Conservation (phyloP, 2,888 invertebrate species). For the Escarpia spicata region DNA sequence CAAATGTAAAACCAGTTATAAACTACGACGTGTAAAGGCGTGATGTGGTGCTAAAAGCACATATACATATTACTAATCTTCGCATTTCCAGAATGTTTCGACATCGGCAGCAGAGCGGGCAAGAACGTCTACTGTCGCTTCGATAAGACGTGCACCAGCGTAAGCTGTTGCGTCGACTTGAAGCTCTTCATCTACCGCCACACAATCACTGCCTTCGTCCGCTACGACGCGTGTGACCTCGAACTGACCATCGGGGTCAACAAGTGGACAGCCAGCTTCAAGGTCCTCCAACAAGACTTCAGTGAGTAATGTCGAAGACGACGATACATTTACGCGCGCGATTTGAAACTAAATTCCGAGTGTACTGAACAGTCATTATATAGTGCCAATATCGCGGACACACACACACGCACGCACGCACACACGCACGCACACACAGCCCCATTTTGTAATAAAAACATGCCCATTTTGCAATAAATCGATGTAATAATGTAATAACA, state of each 20-base stretch:
- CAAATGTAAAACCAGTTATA: no score
- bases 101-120: neutral
- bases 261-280: neutral
- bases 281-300: neutral
- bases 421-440: neutral
- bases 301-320: neutral
- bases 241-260: neutral
- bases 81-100: neutral
- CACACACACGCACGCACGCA: neutral
- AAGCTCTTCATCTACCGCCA: neutral
- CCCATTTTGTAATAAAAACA: neutral
- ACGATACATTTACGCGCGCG: neutral
- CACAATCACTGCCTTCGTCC: neutral
- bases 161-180: neutral
- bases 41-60: no score
- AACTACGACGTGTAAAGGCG: no score
- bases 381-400: neutral
- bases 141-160: conserved; percentile 4
- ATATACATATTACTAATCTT: neutral
- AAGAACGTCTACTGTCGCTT: neutral
- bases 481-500: no score
- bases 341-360: no score
- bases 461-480: neutral
- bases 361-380: no score
- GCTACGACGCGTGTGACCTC: neutral